Base-by-base conservation (phyloP, 2,888 invertebrate genomes). In the Frankliniella intonsa region DNA sequence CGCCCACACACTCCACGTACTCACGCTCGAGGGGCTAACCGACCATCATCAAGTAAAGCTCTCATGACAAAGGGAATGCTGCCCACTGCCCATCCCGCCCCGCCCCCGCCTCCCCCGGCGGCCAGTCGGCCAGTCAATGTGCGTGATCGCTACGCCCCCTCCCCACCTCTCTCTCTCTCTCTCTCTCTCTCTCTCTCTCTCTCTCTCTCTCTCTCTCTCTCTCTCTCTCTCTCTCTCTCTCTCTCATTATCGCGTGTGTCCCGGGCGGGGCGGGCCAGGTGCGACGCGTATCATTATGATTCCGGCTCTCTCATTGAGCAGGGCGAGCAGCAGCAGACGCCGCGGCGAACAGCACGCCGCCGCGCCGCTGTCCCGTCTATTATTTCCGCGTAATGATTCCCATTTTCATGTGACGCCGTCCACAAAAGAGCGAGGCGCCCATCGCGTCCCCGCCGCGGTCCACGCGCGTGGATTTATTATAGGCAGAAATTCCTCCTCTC, bases 111-210 rank as follows among this genome's bases (percentile, higher is more conserved):
- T 9, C 51, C 10, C 55, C 55, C 14, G 55, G 55, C 55, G 14
- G 55, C 55, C 14, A 11, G 55, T 17, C 11, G 55, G 38, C 38
- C 38, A 38, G 38, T 38, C 38, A 38, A 38, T 38, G 38, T 5
- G 38, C 38, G 38, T 5, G 38, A 38, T 38, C 38, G 38, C 38
- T 38, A 62, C 62, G 14, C 19, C 8, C 62, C 55, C 17, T 8
- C 55, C 55, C 55, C 17, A 10, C 17, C n/a, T 62, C 62, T 62
- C 11, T 62, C 14, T 10, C 62, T 62, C 62, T 14, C 62, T 14
- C 62, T 62, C 62, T 55, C 55, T 55, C 55, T 55, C 55, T 55
- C 55, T 55, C 55, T 55, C 55, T 55, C 55, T 55, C 55, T 55
- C 55, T 55, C 55, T 55, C 55, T 55, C 55, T 55, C 55, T 55